Evolutionary conservation across 2,888 invertebrate genomes (phyloP).

Genomic region (Quadroppia sp.): DNA sequence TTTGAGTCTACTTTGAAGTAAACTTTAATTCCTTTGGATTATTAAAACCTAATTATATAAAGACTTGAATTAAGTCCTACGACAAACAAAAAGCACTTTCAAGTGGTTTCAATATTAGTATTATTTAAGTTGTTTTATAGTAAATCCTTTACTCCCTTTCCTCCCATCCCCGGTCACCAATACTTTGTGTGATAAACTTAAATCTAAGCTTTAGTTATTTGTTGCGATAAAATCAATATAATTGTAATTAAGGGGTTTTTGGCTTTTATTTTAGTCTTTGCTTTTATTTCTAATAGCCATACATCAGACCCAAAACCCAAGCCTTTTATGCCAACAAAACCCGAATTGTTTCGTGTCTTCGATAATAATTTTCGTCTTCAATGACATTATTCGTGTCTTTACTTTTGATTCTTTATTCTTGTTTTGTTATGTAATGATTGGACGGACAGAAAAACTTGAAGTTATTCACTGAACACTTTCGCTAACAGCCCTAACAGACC

Average conservation of each 20-base stretch:
- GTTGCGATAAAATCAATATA: slow-evolving; percentile 35
- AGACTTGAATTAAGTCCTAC: slow-evolving; percentile 8
- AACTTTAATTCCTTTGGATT: background rate
- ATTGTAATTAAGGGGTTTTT: slow-evolving; percentile 32
- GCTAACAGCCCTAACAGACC: too few relatives aligned
- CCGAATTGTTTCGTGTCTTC: background rate
- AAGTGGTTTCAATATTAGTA: background rate
- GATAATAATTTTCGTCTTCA: background rate
- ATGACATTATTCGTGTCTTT: background rate
- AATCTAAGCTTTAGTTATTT: slow-evolving; percentile 30
- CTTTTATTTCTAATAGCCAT: background rate
- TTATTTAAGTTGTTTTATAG: too few relatives aligned
- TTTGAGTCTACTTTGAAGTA: background rate
- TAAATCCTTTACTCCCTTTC: background rate
- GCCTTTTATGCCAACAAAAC: background rate
- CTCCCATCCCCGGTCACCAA: background rate
- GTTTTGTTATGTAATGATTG: slow-evolving; percentile 17
- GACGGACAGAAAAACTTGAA: background rate
- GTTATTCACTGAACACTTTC: background rate
- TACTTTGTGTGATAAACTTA: background rate
- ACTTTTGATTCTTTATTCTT: background rate
- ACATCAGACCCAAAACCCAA: slow-evolving; percentile 3
- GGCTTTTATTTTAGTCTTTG: background rate
- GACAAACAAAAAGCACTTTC: background rate
- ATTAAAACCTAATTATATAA: background rate